Base-by-base conservation (phyloP, 2,113 vertebrate species). In the Triplophysa siluroides region DNA sequence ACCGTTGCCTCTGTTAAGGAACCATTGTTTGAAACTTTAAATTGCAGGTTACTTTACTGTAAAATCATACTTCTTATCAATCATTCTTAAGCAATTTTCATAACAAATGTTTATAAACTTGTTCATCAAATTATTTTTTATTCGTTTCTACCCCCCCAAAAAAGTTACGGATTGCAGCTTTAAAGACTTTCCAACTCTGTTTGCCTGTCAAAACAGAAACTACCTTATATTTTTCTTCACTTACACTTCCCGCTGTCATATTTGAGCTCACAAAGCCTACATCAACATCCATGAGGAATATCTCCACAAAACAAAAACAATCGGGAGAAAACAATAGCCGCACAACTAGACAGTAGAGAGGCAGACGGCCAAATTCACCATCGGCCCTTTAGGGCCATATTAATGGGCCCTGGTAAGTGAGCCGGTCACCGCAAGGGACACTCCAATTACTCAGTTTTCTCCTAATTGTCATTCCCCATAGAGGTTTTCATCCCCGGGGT, bases 401-500 rank as follows among this genome's bases (percentile, higher is more conserved):
- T 73, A 80, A 72, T 64, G 78, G 69, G 50, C 61, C 33, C 33
- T 38, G 21, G 69, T 80, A 77, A 77, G 58, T 77, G 80, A 72
- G 61, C 72, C 77, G 78, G 67, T 83, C 72, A 76, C 45, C 18
- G 8, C 19, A 8, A 77, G 50, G 71, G 78, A 79, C 65, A 76
- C 47, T 38, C 60, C 33, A 62, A 68, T 75, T 80, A 75, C 81
- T 79, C 63, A 79, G 75, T 72, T 77, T 65, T 77, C 7, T 38
- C 26, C 54, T 78, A 81, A 78, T 77, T 78, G 74, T 61, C 68
- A 19, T 78, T 63, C 83, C 63, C 69, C 26, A 26, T 45, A 63
- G 75, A 26, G 62, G 8, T 47, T 62, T 78, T 56, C 41, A 80
- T 84, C 75, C 75, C 78, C 41, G 61, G 54, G 83, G 65, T 78